Conservation (phyloP, 2,888 invertebrate species). For the Odontocolon sp. region DNA sequence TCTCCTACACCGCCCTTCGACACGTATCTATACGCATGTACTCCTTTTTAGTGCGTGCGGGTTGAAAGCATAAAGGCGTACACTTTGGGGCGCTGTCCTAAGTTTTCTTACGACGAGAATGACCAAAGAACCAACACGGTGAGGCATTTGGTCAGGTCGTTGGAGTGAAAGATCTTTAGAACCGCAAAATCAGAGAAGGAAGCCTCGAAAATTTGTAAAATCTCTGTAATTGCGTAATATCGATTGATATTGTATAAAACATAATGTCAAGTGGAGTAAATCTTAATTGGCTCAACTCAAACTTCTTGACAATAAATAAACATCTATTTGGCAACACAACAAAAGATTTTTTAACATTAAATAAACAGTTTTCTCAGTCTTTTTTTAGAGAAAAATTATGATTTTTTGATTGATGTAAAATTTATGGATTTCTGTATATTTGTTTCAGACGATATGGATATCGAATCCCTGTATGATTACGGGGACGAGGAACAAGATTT, state of each 20-base stretch:
- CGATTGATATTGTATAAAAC: slow-evolving; percentile 12
- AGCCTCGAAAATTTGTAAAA: slow-evolving; percentile 31
- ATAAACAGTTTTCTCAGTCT: not conserved
- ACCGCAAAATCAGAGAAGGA: slow-evolving; percentile 54
- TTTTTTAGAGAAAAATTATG: not conserved
- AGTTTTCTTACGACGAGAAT: slow-evolving; percentile 34
- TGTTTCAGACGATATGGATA: slow-evolving; percentile 78
- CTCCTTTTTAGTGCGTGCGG: slow-evolving; percentile 43
- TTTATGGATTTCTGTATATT: not conserved
- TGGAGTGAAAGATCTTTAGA: slow-evolving; percentile 14
- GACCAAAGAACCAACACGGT: slow-evolving; percentile 4
- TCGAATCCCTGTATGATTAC: slow-evolving; percentile 84
- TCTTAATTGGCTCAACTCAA: slow-evolving; percentile 1
- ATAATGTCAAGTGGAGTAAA: not conserved
- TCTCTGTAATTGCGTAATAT: too few species aligned
- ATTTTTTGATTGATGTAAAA: not conserved
- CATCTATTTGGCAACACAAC: too few species aligned
- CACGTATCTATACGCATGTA: slow-evolving; percentile 26
- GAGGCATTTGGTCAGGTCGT: slow-evolving; percentile 23
- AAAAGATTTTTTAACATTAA: too few species aligned
- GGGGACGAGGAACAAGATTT: slow-evolving; percentile 88
- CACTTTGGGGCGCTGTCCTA: slow-evolving; percentile 11
- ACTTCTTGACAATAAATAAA: too few species aligned
- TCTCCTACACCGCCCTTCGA: slow-evolving; percentile 37
- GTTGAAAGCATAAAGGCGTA: slow-evolving; percentile 22